Percentiles rank a stretch among this genome's conserved stretches.
Conservation (phyloP, 2,888 invertebrate genomes). For the Cremastinae sp. region DNA sequence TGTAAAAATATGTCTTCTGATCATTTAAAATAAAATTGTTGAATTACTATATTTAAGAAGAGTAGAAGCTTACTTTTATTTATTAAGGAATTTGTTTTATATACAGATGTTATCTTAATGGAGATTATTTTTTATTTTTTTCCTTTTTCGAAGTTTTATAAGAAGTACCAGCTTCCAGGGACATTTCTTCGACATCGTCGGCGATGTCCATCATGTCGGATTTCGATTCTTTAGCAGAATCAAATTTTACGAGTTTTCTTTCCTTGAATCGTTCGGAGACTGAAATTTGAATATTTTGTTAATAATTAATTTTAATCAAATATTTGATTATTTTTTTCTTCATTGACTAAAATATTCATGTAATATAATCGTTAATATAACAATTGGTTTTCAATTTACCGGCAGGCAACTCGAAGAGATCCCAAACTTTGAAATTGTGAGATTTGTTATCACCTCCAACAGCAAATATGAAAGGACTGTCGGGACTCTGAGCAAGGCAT, state of each 20-base stretch:
- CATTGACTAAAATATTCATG: too few species aligned
- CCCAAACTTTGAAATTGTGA: constrained; percentile 86
- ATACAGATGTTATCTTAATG: constrained; percentile 37
- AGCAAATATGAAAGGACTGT: constrained; percentile 90
- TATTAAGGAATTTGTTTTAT: constrained; percentile 24
- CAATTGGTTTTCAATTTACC: constrained; percentile 77
- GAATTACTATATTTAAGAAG: constrained; percentile 58
- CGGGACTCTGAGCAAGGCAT: constrained; percentile 88
- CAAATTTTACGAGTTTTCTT: constrained; percentile 52
- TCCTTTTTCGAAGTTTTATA: constrained; percentile 43
- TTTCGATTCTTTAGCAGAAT: constrained; percentile 1
- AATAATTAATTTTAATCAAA: constrained; percentile 31
- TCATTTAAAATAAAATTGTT: constrained; percentile 60
- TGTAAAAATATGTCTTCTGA: constrained; percentile 58
- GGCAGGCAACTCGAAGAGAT: constrained; percentile 83
- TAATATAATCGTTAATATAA: not conserved
- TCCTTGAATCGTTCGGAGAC: constrained; percentile 69
- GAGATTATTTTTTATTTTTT: constrained; percentile 42
- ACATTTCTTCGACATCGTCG: constrained; percentile 69
- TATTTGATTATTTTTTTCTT: constrained; percentile 6
- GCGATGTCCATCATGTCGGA: constrained; percentile 71
- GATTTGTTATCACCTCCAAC: constrained; percentile 88
- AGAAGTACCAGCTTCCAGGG: constrained; percentile 54
- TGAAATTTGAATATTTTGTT: constrained; percentile 53
- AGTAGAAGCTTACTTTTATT: constrained; percentile 6